A percentile compares a stretch with the other conserved stretches of the same genome.
Evolutionary conservation across 2,797 vertebrate genomes (phyloP).

Genomic region (Triplophysa yarkandensis): DNA sequence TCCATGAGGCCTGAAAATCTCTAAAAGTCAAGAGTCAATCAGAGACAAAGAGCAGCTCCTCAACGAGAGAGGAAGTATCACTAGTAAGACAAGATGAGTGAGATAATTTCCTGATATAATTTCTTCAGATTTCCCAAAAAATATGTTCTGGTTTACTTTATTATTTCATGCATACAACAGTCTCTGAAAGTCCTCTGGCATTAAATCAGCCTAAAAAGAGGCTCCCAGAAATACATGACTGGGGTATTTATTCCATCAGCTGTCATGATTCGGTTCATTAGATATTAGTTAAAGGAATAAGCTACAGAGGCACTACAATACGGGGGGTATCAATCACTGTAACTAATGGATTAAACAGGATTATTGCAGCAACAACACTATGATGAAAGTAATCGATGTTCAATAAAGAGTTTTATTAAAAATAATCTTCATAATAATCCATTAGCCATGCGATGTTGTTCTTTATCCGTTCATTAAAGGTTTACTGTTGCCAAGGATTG

Average conservation of each 20-base stretch:
- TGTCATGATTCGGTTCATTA: neutral
- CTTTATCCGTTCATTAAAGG: neutral
- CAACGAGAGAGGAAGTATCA: too few relatives aligned
- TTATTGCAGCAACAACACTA: neutral
- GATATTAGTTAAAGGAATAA: neutral
- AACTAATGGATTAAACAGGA: neutral
- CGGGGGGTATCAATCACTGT: neutral
- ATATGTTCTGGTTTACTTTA: neutral
- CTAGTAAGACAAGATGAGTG: too few relatives aligned
- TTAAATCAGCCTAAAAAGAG: neutral
- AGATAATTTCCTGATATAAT: constrained; percentile 29
- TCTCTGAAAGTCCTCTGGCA: neutral
- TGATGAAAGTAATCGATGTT: neutral
- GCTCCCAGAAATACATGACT: neutral
- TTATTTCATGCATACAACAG: neutral
- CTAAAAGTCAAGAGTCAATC: neutral
- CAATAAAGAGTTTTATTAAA: neutral
- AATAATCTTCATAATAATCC: neutral
- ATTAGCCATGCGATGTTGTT: neutral
- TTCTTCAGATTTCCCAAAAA: neutral
- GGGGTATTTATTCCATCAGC: neutral
- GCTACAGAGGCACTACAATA: neutral
- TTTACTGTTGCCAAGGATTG: neutral
- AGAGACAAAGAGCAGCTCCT: neutral
- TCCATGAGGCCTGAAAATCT: constrained; percentile 1